Evolutionary conservation across 2,888 invertebrate genomes (phyloP).

Genomic region (Dione juno): DNA sequence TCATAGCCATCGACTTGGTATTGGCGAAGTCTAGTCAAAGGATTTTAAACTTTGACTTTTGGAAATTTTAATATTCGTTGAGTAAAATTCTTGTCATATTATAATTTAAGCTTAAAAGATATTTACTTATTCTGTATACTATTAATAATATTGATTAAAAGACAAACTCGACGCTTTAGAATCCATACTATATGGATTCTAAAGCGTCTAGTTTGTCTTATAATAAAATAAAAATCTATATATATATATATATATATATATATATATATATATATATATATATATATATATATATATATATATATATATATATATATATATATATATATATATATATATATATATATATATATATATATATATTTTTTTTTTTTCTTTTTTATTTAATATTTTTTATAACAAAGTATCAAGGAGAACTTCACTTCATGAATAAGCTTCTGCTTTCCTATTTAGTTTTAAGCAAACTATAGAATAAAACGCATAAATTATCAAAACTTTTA

Average conservation of each 20-base stretch:
- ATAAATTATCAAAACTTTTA: slow-evolving; percentile 6
- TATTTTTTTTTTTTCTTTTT: too few relatives aligned
- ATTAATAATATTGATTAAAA: not conserved
- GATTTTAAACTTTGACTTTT: slow-evolving; percentile 26
- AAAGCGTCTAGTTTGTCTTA: too few relatives aligned
- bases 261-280: too few relatives aligned
- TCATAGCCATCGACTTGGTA: slow-evolving; percentile 45
- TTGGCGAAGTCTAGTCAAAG: slow-evolving; percentile 41
- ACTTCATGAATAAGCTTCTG: not conserved
- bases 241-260: too few relatives aligned
- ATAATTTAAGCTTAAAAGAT: not conserved
- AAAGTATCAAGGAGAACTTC: too few relatives aligned
- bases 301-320: too few relatives aligned
- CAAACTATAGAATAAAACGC: not conserved
- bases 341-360: too few relatives aligned
- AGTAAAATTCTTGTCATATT: not conserved
- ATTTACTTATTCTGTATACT: not conserved
- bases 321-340: too few relatives aligned
- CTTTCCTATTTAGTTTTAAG: not conserved
- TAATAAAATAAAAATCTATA: too few relatives aligned
- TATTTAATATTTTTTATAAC: too few relatives aligned
- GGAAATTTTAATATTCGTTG: slow-evolving; percentile 14
- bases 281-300: too few relatives aligned
- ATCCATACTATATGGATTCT: not conserved
- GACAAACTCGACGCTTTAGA: not conserved